Percentiles rank a stretch among this genome's conserved stretches.
These are phyloP conservation scores for Pachycephala philippinensis DNA, from an alignment of 2,113 vertebrate species.

Conservation along the genomic window DNA sequence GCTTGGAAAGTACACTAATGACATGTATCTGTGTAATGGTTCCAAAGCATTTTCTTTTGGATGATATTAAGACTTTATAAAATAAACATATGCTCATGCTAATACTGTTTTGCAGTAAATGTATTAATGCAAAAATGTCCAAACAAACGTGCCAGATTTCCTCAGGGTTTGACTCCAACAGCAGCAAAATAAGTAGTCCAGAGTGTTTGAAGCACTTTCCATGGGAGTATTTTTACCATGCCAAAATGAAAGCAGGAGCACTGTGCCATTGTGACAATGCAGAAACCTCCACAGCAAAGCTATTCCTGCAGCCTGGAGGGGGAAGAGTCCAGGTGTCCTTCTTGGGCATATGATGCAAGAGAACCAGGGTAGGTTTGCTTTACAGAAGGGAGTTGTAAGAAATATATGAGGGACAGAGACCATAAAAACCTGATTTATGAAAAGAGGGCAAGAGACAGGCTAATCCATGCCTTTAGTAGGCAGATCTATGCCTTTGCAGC, in stretches of 20 bases:
- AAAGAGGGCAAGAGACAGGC: background rate
- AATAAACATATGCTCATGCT: slow-evolving; percentile 52
- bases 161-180: slow-evolving; percentile 28
- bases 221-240: background rate
- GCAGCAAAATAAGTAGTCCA: slow-evolving; percentile 18
- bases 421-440: accelerated
- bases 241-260: background rate
- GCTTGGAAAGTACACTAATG: slow-evolving; percentile 11
- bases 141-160: slow-evolving; percentile 54
- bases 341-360: background rate
- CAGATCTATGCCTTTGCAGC: background rate
- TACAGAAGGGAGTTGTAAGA: background rate
- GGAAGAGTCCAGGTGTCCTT: background rate
- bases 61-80: slow-evolving; percentile 55
- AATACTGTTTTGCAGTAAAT: slow-evolving; percentile 50
- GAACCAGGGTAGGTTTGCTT: background rate
- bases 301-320: background rate
- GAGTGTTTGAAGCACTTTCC: slow-evolving; percentile 9
- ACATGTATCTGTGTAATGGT: slow-evolving; percentile 34
- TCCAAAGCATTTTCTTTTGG: slow-evolving; percentile 56
- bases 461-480: background rate
- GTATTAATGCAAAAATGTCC: slow-evolving; percentile 45
- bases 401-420: background rate
- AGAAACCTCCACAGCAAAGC: background rate
- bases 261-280: background rate